phyloP scores from a whole-genome alignment of 2,113 vertebrate genomes.

The Pelecanus crispus region DNA sequence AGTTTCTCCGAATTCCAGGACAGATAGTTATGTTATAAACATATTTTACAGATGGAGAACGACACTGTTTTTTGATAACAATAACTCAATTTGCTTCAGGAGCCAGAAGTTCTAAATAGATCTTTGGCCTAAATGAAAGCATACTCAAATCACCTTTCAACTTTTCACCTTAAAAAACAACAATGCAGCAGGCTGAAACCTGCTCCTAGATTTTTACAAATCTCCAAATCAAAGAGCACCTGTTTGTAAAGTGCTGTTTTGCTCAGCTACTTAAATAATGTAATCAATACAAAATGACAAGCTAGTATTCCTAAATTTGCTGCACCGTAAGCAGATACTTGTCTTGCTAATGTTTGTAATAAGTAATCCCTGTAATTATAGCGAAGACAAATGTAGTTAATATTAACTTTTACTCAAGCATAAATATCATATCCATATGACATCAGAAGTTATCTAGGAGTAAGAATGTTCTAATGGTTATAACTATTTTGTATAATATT shows the following conservation, averaged over 20 bases:
- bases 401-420: conserved; percentile 6
- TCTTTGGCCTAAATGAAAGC: neutral
- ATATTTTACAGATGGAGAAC: neutral
- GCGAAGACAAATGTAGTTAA: conserved; percentile 26
- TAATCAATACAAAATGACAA: conserved; percentile 37
- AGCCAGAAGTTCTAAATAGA: neutral
- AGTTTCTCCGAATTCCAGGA: neutral
- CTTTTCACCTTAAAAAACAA: conserved; percentile 27
- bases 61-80: neutral
- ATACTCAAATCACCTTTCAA: conserved; percentile 24
- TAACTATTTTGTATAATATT: neutral
- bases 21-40: neutral
- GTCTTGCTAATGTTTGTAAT: conserved; percentile 20
- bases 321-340: conserved; percentile 35
- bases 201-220: conserved; percentile 15
- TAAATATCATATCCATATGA: neutral
- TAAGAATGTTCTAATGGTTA: neutral
- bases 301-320: conserved; percentile 10
- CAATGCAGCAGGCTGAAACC: neutral
- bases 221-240: conserved; percentile 65
- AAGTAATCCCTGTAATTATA: conserved; percentile 19
- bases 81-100: neutral
- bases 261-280: conserved; percentile 58
- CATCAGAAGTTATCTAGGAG: neutral
- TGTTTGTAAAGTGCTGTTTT: conserved; percentile 66